phyloP scores from a whole-genome alignment of 2,888 invertebrate genomes.

The Cephus pulcher region DNA sequence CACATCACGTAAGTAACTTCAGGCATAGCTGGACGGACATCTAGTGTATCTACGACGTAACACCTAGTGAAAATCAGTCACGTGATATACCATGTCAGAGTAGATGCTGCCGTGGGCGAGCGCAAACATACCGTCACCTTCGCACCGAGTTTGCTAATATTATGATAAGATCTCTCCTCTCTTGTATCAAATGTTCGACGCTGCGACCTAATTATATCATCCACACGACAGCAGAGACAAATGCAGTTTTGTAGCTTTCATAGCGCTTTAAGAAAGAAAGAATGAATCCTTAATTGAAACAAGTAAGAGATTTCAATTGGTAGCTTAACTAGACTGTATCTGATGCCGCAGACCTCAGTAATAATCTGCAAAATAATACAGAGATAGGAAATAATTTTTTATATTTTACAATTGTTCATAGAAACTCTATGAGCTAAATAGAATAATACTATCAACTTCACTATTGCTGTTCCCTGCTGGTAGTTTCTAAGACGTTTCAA shows the following conservation, averaged over 20 bases:
- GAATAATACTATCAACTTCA: not conserved
- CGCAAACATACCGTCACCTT: slow-evolving; percentile 10
- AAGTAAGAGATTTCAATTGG: not conserved
- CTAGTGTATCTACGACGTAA: not conserved
- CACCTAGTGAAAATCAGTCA: not conserved
- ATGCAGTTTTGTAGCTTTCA: not conserved
- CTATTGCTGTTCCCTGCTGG: not conserved
- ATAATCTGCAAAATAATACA: not conserved
- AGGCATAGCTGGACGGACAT: not conserved
- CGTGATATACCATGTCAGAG: not conserved
- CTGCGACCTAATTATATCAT: slow-evolving; percentile 28
- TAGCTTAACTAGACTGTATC: no score
- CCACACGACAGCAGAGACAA: not conserved
- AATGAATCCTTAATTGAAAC: not conserved
- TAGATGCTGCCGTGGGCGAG: not conserved
- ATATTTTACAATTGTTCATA: not conserved
- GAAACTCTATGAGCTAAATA: not conserved
- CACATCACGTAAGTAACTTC: not conserved
- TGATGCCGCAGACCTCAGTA: no score
- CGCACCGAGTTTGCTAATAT: slow-evolving; percentile 22
- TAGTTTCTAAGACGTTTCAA: not conserved
- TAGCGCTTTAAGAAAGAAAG: not conserved
- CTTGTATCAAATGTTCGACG: slow-evolving; percentile 22
- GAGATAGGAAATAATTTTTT: not conserved
- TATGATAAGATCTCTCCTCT: slow-evolving; percentile 21